A percentile compares a stretch with the other conserved stretches of the same genome.
phyloP scores from a whole-genome alignment of 2,888 invertebrate genomes.

The Polydesmus complanatus region DNA sequence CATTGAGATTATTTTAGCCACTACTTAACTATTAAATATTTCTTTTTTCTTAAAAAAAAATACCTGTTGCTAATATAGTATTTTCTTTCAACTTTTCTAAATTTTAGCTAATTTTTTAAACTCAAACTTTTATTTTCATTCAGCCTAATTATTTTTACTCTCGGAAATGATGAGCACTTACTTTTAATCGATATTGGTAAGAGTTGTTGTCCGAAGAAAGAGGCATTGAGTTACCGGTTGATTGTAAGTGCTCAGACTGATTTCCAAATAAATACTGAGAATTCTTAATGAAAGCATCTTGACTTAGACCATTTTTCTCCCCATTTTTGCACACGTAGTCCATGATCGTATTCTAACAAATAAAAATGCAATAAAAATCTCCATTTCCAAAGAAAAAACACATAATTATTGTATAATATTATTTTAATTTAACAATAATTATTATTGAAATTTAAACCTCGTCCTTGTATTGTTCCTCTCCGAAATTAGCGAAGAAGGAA shows the following conservation, averaged over 20 bases:
- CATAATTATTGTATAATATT: neutral
- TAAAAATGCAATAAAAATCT: too few species aligned
- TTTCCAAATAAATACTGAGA: neutral
- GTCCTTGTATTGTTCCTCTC: neutral
- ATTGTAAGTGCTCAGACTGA: neutral
- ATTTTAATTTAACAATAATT: too few species aligned
- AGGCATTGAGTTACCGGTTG: neutral
- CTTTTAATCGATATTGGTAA: neutral
- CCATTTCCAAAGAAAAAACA: neutral
- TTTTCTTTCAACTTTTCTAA: too few species aligned
- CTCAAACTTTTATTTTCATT: too few species aligned
- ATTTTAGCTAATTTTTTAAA: too few species aligned
- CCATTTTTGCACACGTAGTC: neutral
- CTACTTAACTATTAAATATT: too few species aligned
- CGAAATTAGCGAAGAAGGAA: neutral
- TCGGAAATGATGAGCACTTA: neutral
- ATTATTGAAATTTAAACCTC: neutral
- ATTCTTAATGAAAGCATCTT: neutral
- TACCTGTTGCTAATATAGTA: too few species aligned
- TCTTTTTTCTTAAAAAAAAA: too few species aligned
- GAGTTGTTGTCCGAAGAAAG: neutral
- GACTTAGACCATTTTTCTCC: neutral
- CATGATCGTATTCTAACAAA: neutral
- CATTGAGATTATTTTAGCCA: too few species aligned
- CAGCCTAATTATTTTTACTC: neutral